Evolutionary conservation across 2,113 vertebrate species (phyloP).

Genomic region (Cephalopterus ornatus): DNA sequence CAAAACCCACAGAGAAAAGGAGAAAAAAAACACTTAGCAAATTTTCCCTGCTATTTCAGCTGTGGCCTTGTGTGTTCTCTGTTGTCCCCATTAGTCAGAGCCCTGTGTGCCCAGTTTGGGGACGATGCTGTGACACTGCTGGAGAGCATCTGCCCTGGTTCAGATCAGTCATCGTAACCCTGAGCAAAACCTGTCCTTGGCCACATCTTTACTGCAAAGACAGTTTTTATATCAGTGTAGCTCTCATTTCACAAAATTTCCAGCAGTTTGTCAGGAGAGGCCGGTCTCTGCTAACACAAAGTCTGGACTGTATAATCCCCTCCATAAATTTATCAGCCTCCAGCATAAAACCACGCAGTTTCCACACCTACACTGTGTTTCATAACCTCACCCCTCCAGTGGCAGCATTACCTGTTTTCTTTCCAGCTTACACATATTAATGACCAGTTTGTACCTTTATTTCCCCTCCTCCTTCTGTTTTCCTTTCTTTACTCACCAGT

Average conservation of each 20-base stretch:
- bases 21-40: not conserved
- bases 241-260: not conserved
- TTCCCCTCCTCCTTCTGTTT: not conserved
- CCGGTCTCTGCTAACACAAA: not conserved
- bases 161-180: not conserved
- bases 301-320: not conserved
- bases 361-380: not conserved
- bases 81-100: not conserved
- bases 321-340: not conserved
- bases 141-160: not conserved
- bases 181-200: not conserved
- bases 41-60: not conserved
- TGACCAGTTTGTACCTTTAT: not conserved
- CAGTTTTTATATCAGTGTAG: rapidly evolving
- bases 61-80: not conserved
- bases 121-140: not conserved
- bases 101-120: rapidly evolving
- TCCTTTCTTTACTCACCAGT: not conserved
- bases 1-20: constrained; percentile 22
- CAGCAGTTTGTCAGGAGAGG: not conserved
- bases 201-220: not conserved
- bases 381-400: not conserved
- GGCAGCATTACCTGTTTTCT: not conserved
- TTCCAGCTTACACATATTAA: not conserved
- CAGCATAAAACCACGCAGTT: not conserved